Evolutionary conservation across 2,797 vertebrate genomes (phyloP), one percentile per base, ranked within the genome.

Genomic region (Craterocephalus amniculus): DNA sequence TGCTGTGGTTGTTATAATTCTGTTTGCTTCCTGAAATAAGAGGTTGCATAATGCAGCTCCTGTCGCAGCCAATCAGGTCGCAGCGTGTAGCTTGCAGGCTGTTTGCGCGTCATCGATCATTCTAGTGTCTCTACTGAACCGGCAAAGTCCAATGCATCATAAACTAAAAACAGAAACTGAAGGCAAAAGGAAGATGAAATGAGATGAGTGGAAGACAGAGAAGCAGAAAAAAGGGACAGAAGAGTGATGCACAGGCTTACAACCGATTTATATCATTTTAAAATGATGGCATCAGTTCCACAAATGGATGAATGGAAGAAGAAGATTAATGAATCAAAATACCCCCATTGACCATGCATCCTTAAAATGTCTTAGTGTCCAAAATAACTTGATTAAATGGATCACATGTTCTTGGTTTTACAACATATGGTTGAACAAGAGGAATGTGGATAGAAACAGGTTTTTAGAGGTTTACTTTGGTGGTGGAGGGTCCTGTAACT

Each of bases 51-150:
- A 91, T 31, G 26, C 60, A 74, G 68, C 68, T 79, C 58, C 70
- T 78, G 83, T 83, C 80, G 83, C 66, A 67, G 81, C 71, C 78
- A 81, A 83, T 87, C 76, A 81, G 60, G 58, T 57, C 26, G 32
- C 71, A 81, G 79, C 43, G 1, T 38, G 20, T n/a, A 70, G 76
- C 71, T 67, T 74, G 59, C 63, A 73, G 63, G 78, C 58, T 49
- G 35, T 81, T 83, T 74, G 60, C 84, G 78, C 78, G 82, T 79
- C 80, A 80, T 59, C 70, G 72, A 83, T 84, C 81, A 78, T 70
- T 76, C 70, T 63, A 22, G n/a, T 66, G 68, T 58, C 18, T 51
- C 48, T 52, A 56, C 61, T 43, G 56, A 74, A 58, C 55, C 4
- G 7, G 35, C 16, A 1, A 49, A 16, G n/a, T 40, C 40, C n/a